These are phyloP conservation scores for Ptiloglossa arizonensis DNA, from an alignment of 1,140 invertebrate genomes.

Conservation along the genomic window DNA sequence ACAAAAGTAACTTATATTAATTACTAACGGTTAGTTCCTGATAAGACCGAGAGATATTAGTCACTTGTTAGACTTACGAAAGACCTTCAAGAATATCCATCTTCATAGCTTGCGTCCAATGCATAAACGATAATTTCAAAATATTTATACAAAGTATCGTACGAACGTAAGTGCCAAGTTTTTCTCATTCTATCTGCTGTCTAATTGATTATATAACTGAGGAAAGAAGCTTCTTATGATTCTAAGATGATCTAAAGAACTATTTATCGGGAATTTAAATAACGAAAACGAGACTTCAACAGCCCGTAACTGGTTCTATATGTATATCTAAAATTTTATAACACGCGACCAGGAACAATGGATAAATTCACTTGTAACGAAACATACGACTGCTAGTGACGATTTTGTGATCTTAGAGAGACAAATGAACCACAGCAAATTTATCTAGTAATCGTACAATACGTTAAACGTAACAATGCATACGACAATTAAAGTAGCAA, in stretches of 20 bases:
- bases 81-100: conserved; percentile 51
- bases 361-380: conserved; percentile 21
- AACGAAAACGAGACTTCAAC: conserved; percentile 12
- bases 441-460: conserved; percentile 27
- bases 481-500: conserved; percentile 5
- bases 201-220: conserved; percentile 11
- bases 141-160: conserved; percentile 11
- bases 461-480: background rate
- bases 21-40: conserved; percentile 55
- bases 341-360: conserved; percentile 18
- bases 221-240: conserved; percentile 5
- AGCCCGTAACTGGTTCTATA: conserved; percentile 17
- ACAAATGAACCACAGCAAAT: conserved; percentile 42
- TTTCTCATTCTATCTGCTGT: conserved; percentile 13
- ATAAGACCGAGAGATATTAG: conserved; percentile 55
- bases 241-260: conserved; percentile 53
- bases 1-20: conserved; percentile 37
- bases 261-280: conserved; percentile 20
- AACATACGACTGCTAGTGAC: conserved; percentile 35
- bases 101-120: conserved; percentile 50
- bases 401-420: conserved; percentile 12
- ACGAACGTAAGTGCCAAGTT: background rate
- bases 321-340: conserved; percentile 16
- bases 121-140: conserved; percentile 18
- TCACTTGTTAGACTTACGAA: conserved; percentile 63